These are phyloP conservation scores for Lacerta bilineata DNA, from an alignment of 2,797 vertebrate species.

Conservation along the genomic window DNA sequence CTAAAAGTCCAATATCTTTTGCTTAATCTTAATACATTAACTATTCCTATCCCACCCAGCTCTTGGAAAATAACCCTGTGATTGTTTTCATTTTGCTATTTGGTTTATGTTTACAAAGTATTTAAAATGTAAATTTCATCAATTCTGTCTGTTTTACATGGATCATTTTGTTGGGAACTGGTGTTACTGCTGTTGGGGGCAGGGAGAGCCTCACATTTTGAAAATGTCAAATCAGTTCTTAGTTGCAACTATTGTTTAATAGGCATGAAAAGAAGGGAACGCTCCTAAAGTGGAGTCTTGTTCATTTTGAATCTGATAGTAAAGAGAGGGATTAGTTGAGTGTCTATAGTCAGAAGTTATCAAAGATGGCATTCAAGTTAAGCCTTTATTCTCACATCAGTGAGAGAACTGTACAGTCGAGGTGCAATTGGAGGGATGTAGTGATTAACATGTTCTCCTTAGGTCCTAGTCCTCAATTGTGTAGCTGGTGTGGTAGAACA, in stretches of 20 bases:
- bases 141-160: not conserved
- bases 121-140: not conserved
- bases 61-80: not conserved
- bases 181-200: not conserved
- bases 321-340: not conserved
- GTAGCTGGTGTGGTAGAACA: not conserved
- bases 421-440: not conserved
- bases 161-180: slow-evolving; percentile 16
- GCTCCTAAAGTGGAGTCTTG: not conserved
- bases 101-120: slow-evolving; percentile 4
- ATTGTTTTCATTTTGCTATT: not conserved
- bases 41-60: no score
- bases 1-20: not conserved
- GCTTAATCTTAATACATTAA: not conserved
- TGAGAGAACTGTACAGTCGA: not conserved
- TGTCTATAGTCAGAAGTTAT: not conserved
- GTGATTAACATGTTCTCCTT: not conserved
- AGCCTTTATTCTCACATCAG: slow-evolving; percentile 11
- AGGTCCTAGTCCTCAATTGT: not conserved
- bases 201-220: not conserved
- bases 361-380: slow-evolving; percentile 17
- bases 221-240: slow-evolving; percentile 8
- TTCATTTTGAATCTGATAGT: slow-evolving; percentile 13
- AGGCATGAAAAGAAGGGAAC: slow-evolving; percentile 1
- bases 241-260: not conserved